Percentiles rank a stretch among this genome's conserved stretches.
These are phyloP conservation scores for Peromyscus melanophrys DNA, from an alignment of 2,797 vertebrate genomes.

Conservation along the genomic window DNA sequence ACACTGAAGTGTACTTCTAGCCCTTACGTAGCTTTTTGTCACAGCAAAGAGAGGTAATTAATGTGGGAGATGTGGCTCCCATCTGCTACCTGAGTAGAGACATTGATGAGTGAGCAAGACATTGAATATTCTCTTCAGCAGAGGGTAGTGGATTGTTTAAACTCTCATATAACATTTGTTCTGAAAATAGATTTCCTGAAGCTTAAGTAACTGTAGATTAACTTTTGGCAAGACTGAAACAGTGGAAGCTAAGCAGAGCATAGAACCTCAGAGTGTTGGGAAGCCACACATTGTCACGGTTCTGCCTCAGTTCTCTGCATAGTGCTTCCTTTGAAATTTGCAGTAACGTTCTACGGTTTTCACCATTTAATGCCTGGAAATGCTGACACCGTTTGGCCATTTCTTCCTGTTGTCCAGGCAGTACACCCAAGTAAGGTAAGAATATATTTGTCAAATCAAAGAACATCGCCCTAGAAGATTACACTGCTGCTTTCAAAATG, in stretches of 20 bases:
- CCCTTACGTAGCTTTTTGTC: neutral
- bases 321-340: conserved; percentile 69
- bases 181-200: conserved; percentile 72
- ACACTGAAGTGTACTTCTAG: neutral
- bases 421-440: neutral
- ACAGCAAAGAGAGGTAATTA: neutral
- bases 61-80: neutral
- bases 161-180: conserved; percentile 60
- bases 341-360: conserved; percentile 51
- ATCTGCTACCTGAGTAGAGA: neutral
- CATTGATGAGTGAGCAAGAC: neutral
- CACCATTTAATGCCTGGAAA: conserved; percentile 37
- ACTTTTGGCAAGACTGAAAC: conserved; percentile 25
- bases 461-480: neutral
- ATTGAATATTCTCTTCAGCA: neutral
- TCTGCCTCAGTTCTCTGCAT: conserved; percentile 29
- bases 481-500: conserved; percentile 54
- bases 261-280: conserved; percentile 11
- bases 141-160: conserved; percentile 41
- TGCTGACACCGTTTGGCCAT: conserved; percentile 33
- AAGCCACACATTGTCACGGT: neutral
- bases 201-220: conserved; percentile 72
- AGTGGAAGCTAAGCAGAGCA: conserved; percentile 7
- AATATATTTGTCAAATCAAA: conserved; percentile 53
- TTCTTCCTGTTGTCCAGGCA: conserved; percentile 58